Percentiles rank a stretch among this genome's conserved stretches.
Conservation (phyloP, 2,888 invertebrate species). For the Autographa gamma region DNA sequence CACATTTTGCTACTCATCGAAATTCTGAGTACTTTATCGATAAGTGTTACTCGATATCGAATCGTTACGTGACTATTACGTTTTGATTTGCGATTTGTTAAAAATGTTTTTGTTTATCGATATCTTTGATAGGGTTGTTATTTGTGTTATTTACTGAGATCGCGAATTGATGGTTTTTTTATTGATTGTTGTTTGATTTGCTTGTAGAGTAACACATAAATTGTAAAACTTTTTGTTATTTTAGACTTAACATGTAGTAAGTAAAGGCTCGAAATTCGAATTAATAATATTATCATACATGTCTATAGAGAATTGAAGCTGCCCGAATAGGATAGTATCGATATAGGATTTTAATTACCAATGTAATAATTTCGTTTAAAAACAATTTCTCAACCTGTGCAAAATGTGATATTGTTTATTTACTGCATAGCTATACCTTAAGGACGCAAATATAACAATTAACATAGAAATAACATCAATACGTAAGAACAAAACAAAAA, state of each 20-base stretch:
- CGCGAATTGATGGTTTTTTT: not conserved
- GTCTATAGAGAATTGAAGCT: no score
- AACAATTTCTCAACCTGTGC: no score
- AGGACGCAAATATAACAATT: no score
- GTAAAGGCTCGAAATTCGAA: no score
- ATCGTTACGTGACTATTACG: conserved; percentile 38
- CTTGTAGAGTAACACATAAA: not conserved
- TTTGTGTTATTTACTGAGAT: not conserved
- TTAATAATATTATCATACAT: no score
- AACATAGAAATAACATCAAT: not conserved
- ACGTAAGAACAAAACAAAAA: not conserved
- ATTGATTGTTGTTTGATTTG: not conserved
- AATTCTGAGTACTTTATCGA: conserved; percentile 34
- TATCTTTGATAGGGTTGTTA: not conserved
- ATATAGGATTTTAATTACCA: no score
- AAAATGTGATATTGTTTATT: no score
- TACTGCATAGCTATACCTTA: no score
- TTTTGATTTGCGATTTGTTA: conserved; percentile 14
- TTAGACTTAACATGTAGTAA: not conserved
- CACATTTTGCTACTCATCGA: conserved; percentile 27
- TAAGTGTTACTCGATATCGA: conserved; percentile 25
- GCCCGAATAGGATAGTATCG: no score
- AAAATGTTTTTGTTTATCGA: not conserved
- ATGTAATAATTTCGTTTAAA: no score
- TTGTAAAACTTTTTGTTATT: not conserved